These are phyloP conservation scores for Vidua macroura DNA, from an alignment of 2,113 vertebrate genomes.

Conservation along the genomic window DNA sequence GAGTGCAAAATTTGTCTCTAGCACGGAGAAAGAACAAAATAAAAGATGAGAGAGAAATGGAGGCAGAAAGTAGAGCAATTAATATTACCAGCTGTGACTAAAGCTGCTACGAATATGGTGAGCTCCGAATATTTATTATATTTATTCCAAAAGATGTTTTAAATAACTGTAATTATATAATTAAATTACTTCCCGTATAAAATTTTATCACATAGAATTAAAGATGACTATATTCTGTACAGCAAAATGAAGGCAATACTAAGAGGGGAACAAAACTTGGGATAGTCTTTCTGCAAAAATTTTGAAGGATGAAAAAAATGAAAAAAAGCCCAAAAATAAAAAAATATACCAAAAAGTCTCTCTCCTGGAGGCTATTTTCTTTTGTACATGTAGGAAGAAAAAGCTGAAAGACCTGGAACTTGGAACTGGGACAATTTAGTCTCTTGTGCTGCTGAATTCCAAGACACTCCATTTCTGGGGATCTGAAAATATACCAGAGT, in stretches of 20 bases:
- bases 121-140: background rate
- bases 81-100: background rate
- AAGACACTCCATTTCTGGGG: background rate
- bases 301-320: background rate
- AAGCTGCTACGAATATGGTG: background rate
- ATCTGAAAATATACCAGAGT: background rate
- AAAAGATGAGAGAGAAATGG: background rate
- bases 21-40: background rate
- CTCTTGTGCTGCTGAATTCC: background rate
- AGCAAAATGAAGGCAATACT: background rate
- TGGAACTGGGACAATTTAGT: background rate
- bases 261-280: background rate
- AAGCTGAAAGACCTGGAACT: background rate
- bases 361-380: background rate
- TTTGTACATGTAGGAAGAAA: background rate
- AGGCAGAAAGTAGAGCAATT: slow-evolving; percentile 19
- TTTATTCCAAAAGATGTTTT: background rate
- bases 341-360: background rate
- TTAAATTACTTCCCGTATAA: background rate
- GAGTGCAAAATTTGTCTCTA: background rate
- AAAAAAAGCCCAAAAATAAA: background rate
- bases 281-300: background rate
- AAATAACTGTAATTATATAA: slow-evolving; percentile 4
- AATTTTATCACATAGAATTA: background rate
- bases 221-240: background rate